Base-by-base conservation (phyloP, 2,888 invertebrate genomes). In the Synanthedon formicaeformis region DNA sequence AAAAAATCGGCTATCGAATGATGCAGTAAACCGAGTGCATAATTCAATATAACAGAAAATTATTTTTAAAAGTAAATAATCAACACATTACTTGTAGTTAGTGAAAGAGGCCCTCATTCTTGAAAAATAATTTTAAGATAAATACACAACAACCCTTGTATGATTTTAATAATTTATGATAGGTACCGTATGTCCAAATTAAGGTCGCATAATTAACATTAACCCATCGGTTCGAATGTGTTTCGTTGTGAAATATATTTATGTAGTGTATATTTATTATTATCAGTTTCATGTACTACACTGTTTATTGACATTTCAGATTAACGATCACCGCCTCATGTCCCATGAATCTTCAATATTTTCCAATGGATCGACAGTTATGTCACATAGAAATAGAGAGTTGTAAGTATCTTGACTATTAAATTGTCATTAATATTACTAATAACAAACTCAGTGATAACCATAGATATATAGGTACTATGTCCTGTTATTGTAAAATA, bases 351-450 rank as follows among this genome's bases (percentile, higher is more conserved):
- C 91, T 97, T 56, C 95, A 96, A 79, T 97, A 96, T 85, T 97
- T 97, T 84, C 97, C 97, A 12, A 96, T 97, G 96, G 97, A 97
- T 84, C 92, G 96, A 72, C 97, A 97, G 82, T 89, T 96, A 64
- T 97, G 97, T 88, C 94, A 95, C 79, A 95, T 97, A 78, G 96
- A 96, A 90, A 96, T 97, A 67, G 97, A 97, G 91, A 97, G 97
- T 90, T 97, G 97, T 97, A 92, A 96, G 97, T 96, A 90, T 50
- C 41, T 51, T 50, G 16, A 48, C 23, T 48, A 48, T 8, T 48
- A 45, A 34, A 34, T 10, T 34, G 34, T 34, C 34, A 6, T 10
- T 34, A 8, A 34, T 8, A 6, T 34, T 34, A 10, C 8, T 34
- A 34, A 34, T 5, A 23, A 23, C 23, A 23, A 23, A 34, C 34